phyloP scores from a whole-genome alignment of 2,888 invertebrate species.

The Unio delphinus region DNA sequence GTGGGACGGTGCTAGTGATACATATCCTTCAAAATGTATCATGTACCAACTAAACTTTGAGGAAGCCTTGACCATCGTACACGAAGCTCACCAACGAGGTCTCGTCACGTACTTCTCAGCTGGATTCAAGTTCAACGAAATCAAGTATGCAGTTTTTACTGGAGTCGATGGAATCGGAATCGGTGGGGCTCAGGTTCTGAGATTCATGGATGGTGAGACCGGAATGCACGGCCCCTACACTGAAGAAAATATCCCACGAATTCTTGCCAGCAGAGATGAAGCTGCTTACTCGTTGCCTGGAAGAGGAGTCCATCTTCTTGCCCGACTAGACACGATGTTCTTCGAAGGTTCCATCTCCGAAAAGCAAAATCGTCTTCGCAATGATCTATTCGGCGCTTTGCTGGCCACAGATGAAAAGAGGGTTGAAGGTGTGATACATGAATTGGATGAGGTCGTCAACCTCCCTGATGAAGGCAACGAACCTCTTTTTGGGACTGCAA shows the following conservation, averaged over 20 bases:
- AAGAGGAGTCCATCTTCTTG: no score
- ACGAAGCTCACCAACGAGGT: constrained; percentile 27
- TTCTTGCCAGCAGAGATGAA: no score
- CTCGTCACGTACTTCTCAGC: constrained; percentile 41
- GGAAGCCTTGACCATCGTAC: constrained; percentile 32
- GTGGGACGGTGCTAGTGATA: constrained; percentile 30
- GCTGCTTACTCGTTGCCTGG: no score
- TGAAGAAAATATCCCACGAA: no score
- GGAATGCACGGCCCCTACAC: constrained; percentile 12
- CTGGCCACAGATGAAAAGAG: constrained; percentile 5
- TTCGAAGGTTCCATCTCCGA: constrained; percentile 28
- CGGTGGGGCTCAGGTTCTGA: constrained; percentile 46
- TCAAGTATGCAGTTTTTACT: constrained; percentile 32
- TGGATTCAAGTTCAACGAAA: constrained; percentile 37
- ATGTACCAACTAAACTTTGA: constrained; percentile 30
- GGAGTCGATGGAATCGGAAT: constrained; percentile 50
- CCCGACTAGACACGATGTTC: constrained; percentile 27
- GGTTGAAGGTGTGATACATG: constrained; percentile 3
- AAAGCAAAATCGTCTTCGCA: constrained; percentile 11
- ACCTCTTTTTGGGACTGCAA: background rate
- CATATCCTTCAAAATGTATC: constrained; percentile 29
- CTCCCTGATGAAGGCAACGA: constrained; percentile 5
- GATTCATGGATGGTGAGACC: constrained; percentile 21
- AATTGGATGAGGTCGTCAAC: constrained; percentile 17
- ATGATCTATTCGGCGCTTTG: constrained; percentile 15